Conservation (phyloP, 2,888 invertebrate genomes). For the Caenorhabditis sinica region DNA sequence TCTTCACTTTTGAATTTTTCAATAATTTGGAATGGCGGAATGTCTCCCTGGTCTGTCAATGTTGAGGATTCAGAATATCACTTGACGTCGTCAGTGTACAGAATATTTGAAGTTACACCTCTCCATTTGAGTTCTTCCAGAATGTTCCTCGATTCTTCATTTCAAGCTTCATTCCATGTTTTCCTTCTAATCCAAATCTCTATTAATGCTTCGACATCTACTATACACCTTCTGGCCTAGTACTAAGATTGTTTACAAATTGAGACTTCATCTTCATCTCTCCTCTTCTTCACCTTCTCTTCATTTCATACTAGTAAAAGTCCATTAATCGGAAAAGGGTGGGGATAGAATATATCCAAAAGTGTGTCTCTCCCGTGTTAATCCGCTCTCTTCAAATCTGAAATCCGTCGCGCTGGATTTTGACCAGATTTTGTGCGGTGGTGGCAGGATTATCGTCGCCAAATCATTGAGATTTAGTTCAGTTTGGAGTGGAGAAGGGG, state of each 20-base stretch:
- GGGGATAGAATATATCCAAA: slow-evolving; percentile 3
- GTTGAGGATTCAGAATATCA: too few species aligned
- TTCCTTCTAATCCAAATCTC: too few species aligned
- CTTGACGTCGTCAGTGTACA: too few species aligned
- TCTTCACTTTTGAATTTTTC: too few species aligned
- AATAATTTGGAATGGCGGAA: too few species aligned
- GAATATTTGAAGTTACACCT: too few species aligned
- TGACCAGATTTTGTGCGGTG: background rate
- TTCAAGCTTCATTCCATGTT: too few species aligned
- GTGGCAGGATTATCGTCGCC: slow-evolving; percentile 38
- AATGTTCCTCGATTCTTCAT: too few species aligned
- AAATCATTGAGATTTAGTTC: slow-evolving; percentile 13
- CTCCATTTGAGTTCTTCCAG: too few species aligned
- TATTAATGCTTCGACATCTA: too few species aligned
- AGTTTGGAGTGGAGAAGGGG: background rate
- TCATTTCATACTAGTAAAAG: background rate
- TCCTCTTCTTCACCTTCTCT: slow-evolving; percentile 15
- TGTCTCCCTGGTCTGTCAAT: too few species aligned
- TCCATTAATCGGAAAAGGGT: slow-evolving; percentile 16
- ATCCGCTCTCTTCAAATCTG: slow-evolving; percentile 25
- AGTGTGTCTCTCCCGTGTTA: slow-evolving; percentile 9
- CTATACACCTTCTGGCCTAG: too few species aligned
- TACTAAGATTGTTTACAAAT: background rate
- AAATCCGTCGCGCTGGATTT: slow-evolving; percentile 28
- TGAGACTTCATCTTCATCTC: slow-evolving; percentile 5